Evolutionary conservation across 2,888 invertebrate genomes (phyloP), one percentile per base, ranked within the genome.

Genomic region (Sminthurinus aureus): DNA sequence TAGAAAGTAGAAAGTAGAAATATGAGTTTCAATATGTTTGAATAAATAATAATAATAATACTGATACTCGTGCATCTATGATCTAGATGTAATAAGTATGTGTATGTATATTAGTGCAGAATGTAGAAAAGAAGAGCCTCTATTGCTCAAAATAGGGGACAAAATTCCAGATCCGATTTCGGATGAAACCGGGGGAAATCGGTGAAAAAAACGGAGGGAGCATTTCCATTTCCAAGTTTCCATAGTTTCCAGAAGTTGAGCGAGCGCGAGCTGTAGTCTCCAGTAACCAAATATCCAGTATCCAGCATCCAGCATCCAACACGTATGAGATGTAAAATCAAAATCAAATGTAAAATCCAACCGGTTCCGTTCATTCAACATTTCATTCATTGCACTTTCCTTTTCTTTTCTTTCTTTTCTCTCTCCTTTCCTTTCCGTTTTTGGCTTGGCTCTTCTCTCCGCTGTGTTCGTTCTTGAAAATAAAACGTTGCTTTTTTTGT

Each of bases 161-260:
- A 38, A 38, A 38, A 38, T 6, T 38, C 38, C 58, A 58, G 18
- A 58, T 18, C 22, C 12, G 52, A 52, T 13, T 50, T 81, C 74
- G 81, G 81, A 58, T 4, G 22, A 74, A 74, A 38, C 74, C 81
- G 81, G 81, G 64, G 20, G 38, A 52, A 74, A 64, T 81, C 81
- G 81, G 81, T 76, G 50, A 58, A 58, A 58, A 58, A 58, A 58
- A 58, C 58, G 58, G 58, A 18, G 58, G 58, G 58, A 58, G 58
- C 15, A 58, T 58, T 58, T 13, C 18, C 58, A 58, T 58, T n/a
- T 20, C 13, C 50, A 75, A 18, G 20, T 75, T 75, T 11, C 75
- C 75, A 75, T 75, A 20, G 75, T 51, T 38, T 50, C 75, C 18
- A 18, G 58, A 2, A 58, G 18, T 18, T 58, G 58, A 18, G 13